phyloP scores from a whole-genome alignment of 2,113 vertebrate genomes.

The Varanus komodoensis region DNA sequence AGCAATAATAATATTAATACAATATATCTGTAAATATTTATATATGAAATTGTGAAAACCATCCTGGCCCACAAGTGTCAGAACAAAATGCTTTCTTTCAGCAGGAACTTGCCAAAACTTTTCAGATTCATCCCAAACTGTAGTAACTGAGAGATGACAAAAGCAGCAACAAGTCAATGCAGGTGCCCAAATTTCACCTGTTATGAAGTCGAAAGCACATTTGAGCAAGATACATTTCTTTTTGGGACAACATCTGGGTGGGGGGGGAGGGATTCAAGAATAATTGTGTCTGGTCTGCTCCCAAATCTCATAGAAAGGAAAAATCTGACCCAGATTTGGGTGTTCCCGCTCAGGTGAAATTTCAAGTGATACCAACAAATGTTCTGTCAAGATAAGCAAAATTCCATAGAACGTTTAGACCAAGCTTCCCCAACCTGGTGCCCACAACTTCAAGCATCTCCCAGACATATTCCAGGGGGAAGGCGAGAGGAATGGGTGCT shows the following conservation, averaged over 20 bases:
- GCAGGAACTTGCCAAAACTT: not conserved
- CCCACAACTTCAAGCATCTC: no score
- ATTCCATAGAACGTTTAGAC: not conserved
- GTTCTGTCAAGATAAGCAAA: not conserved
- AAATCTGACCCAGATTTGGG: not conserved
- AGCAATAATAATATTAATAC: conserved; percentile 20
- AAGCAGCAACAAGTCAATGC: not conserved
- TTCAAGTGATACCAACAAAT: not conserved
- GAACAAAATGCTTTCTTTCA: conserved; percentile 34
- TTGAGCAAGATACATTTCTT: no score
- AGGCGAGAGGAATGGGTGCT: no score
- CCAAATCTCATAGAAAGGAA: no score
- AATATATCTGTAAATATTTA: conserved; percentile 65
- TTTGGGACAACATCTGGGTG: not conserved
- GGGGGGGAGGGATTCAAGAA: no score
- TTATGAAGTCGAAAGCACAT: not conserved
- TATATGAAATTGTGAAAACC: conserved; percentile 69
- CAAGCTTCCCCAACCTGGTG: no score
- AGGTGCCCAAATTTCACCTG: not conserved
- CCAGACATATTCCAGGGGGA: no score
- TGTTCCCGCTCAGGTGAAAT: not conserved
- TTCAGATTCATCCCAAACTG: not conserved
- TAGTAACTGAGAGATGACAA: not conserved
- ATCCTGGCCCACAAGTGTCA: not conserved
- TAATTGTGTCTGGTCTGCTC: no score